phyloP scores from a whole-genome alignment of 2,888 invertebrate genomes.

The Lymantria monacha region DNA sequence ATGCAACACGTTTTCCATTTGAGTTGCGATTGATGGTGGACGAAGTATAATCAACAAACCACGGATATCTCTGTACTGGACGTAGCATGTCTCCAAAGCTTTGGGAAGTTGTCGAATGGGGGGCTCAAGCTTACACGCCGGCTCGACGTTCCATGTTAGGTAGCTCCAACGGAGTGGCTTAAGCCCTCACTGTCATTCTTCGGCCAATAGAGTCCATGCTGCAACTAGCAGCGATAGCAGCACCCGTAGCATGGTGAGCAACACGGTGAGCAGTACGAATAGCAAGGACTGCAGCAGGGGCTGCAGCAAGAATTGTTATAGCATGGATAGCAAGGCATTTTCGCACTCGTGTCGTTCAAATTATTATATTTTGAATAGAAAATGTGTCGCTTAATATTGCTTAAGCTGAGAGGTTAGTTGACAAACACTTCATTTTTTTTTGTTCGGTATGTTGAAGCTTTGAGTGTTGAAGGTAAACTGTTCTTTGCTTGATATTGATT shows the following conservation, averaged over 20 bases:
- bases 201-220: background rate
- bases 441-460: conserved; percentile 44
- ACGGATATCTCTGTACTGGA: no score
- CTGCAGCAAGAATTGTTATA: conserved; percentile 2
- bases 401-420: background rate
- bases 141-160: background rate
- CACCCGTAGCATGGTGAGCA: conserved; percentile 2
- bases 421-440: conserved; percentile 23
- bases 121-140: background rate
- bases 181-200: background rate
- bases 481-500: background rate
- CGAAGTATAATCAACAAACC: background rate
- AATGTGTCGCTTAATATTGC: background rate
- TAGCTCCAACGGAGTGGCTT: background rate
- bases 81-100: background rate
- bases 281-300: conserved; percentile 9
- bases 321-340: conserved; percentile 4
- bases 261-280: conserved; percentile 3
- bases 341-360: background rate
- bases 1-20: background rate
- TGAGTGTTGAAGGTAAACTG: conserved; percentile 48
- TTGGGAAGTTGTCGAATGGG: background rate
- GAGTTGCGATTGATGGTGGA: background rate
- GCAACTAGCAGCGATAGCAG: background rate
- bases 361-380: background rate